Base-by-base conservation (phyloP, 2,797 vertebrate species). In the Dipus sagitta region DNA sequence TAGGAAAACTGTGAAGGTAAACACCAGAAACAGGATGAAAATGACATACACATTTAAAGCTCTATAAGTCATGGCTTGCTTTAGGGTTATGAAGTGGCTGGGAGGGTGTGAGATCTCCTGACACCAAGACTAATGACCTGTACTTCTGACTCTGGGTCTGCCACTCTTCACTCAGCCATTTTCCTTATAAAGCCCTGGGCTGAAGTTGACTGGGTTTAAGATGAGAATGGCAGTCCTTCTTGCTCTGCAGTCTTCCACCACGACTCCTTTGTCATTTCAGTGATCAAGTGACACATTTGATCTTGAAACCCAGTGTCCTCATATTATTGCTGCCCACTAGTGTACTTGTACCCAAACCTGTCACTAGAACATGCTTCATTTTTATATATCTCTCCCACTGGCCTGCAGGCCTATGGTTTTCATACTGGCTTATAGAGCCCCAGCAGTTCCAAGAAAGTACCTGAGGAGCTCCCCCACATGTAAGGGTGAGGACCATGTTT, bases 1-100 rank as follows among this genome's bases (percentile, higher is more conserved):
- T 65, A 34, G 34, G 47, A 6, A 38, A 87, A 72, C 74, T 71
- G 1, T 65, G 67, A 84, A 17, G 24, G 18, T 21, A 67, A 83
- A 91, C 38, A 28, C 28, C 80, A 83, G 75, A 95, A 88, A 65
- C 28, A 54, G 32, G 20, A 52, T 90, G 64, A 24, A 71, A 79
- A 12, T 83, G 17, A 83, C 68, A 76, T 30, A 67, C 32, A 30
- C 4, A 47, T 38, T 38, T 38, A 32, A 28, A 20, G 3, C 65
- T 67, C 5, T 1, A 79, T 3, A 26, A 67, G 21, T 86, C 62
- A 14, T 72, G 42, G 6, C 42, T 91, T 86, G 6, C 70, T 81
- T 79, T 75, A 80, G 68, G 42, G 60, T 86, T 1, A 1, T 14
- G 14, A 68, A 47, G 65, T 74, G 67, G 23, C 70, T 93, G 78